Percentiles rank a stretch among this genome's conserved stretches.
Conservation (phyloP, 2,113 vertebrate species). For the Dasyprocta punctata region DNA sequence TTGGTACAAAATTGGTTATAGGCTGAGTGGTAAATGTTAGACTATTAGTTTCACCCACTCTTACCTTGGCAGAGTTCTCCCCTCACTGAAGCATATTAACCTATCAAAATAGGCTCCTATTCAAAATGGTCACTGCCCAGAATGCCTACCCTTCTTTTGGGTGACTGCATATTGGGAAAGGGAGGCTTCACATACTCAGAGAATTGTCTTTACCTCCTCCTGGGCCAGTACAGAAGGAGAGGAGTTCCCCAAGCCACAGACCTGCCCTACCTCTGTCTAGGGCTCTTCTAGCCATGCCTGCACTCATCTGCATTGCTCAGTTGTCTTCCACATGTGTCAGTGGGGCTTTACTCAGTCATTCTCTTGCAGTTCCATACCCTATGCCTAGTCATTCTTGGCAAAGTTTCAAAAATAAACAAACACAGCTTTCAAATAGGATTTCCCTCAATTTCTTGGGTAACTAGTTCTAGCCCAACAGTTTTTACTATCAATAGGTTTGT, state of each 20-base stretch:
- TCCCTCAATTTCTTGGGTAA: not conserved
- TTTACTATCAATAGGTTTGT: not conserved
- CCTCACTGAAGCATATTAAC: not conserved
- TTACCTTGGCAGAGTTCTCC: not conserved
- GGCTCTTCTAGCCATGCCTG: not conserved
- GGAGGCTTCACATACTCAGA: not conserved
- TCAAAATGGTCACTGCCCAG: not conserved
- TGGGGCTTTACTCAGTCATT: not conserved
- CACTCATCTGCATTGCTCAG: not conserved
- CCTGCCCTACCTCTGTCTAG: not conserved
- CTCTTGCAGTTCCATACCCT: not conserved
- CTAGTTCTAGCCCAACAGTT: not conserved
- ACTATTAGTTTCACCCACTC: not conserved
- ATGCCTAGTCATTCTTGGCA: not conserved
- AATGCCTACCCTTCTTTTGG: not conserved
- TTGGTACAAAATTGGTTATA: not conserved
- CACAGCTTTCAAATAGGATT: not conserved
- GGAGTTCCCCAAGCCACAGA: rapidly evolving
- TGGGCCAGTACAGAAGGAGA: not conserved
- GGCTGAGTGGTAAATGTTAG: not conserved
- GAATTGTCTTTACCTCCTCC: not conserved
- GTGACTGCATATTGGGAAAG: not conserved
- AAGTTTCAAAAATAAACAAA: not conserved
- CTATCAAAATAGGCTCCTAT: not conserved
- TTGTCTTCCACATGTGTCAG: not conserved